Conservation (phyloP, 2,888 invertebrate genomes). For the Philereme transversata region DNA sequence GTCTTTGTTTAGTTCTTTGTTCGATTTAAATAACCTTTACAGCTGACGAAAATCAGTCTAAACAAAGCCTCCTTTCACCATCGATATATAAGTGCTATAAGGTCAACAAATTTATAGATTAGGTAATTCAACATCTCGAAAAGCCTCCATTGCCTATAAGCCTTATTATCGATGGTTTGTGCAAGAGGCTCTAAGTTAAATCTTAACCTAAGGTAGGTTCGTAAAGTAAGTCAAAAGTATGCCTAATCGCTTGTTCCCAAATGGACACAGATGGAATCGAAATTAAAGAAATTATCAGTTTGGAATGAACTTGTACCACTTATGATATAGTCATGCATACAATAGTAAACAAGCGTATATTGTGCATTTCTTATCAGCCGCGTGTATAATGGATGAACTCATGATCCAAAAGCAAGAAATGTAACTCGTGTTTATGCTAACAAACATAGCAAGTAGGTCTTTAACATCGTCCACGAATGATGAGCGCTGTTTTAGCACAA, state of each 20-base stretch:
- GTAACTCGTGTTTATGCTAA: constrained; percentile 11
- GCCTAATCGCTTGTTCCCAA: constrained; percentile 30
- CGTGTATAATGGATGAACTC: constrained; percentile 8
- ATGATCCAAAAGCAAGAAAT: constrained; percentile 21
- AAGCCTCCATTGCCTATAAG: no score
- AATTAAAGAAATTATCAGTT: not conserved
- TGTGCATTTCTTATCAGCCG: constrained; percentile 17
- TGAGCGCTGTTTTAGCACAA: constrained; percentile 39
- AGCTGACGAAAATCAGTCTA: constrained; percentile 31
- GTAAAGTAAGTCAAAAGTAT: constrained; percentile 15
- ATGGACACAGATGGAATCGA: not conserved
- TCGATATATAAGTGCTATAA: no score
- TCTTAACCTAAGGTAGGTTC: no score
- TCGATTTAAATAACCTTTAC: constrained; percentile 27
- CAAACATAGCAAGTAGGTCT: constrained; percentile 9
- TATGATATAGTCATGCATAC: constrained; percentile 6
- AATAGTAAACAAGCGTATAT: constrained; percentile 18
- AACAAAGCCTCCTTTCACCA: constrained; percentile 18
- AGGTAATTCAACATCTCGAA: no score
- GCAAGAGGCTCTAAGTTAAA: no score
- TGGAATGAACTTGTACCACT: constrained; percentile 5
- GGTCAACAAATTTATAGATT: no score
- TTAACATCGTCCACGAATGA: constrained; percentile 28
- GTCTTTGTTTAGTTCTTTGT: constrained; percentile 39
- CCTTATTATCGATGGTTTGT: no score